A percentile compares a stretch with the other conserved stretches of the same genome.
These are phyloP conservation scores for Synanthedon myopaeformis DNA, from an alignment of 2,888 invertebrate genomes.

Conservation along the genomic window DNA sequence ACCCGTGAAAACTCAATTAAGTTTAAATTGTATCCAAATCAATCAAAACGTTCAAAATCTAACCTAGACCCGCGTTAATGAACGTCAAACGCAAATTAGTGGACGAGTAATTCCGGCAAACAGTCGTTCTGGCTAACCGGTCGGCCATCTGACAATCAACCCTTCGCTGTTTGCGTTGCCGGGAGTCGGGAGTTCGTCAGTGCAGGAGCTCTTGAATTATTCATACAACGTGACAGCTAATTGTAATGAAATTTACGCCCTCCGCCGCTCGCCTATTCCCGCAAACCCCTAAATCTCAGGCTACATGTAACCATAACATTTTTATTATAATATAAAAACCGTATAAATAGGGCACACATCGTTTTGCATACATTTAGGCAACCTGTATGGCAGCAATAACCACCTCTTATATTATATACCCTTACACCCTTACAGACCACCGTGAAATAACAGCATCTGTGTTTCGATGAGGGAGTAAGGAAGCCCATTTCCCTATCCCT, in stretches of 20 bases:
- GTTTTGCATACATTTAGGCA: no score
- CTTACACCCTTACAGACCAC: no score
- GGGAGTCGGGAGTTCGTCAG: slow-evolving; percentile 18
- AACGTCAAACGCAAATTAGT: slow-evolving; percentile 40
- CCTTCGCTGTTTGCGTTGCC: slow-evolving; percentile 52
- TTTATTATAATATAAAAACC: background rate
- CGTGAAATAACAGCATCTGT: no score
- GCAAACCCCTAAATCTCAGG: slow-evolving; percentile 2
- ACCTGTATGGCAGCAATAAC: no score
- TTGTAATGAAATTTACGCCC: slow-evolving; percentile 68
- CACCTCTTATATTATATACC: no score
- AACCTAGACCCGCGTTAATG: slow-evolving; percentile 26
- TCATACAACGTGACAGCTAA: slow-evolving; percentile 59
- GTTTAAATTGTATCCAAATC: background rate
- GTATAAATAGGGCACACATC: no score
- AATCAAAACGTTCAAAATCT: slow-evolving; percentile 7
- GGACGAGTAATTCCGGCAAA: slow-evolving; percentile 37
- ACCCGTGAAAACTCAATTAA: background rate
- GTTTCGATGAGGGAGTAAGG: no score
- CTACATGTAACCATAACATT: slow-evolving; percentile 14
- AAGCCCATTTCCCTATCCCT: no score
- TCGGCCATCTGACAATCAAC: slow-evolving; percentile 37
- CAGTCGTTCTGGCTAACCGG: slow-evolving; percentile 27
- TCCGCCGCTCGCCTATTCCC: slow-evolving; percentile 16
- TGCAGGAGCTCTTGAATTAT: slow-evolving; percentile 42